Conservation (phyloP, 2,113 vertebrate species). For the Fulica atra region DNA sequence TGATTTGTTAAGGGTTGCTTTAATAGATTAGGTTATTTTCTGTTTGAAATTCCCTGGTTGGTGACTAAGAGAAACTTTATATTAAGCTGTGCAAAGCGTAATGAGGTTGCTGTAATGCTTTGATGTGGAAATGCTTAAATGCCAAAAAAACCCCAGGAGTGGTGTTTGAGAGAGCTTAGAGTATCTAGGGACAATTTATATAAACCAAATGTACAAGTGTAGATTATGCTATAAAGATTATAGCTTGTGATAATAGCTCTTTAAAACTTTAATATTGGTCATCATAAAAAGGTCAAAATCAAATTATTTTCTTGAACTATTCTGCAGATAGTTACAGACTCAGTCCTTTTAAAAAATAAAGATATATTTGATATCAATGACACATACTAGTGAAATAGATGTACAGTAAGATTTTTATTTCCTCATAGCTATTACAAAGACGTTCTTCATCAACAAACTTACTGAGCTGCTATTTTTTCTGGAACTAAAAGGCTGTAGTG, state of each 20-base stretch:
- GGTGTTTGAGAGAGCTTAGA: background rate
- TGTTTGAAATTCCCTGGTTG: constrained; percentile 39
- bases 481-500: background rate
- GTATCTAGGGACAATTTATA: background rate
- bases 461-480: background rate
- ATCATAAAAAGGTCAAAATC: background rate
- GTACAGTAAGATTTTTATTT: background rate
- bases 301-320: background rate
- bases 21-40: constrained; percentile 60
- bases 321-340: background rate
- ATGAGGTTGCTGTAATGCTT: constrained; percentile 43
- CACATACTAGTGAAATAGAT: background rate
- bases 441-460: background rate
- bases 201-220: background rate
- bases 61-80: constrained; percentile 47
- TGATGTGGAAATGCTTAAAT: constrained; percentile 56
- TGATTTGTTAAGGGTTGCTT: constrained; percentile 20
- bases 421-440: background rate
- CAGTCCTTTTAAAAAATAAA: background rate
- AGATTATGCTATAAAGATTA: background rate
- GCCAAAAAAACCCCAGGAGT: background rate
- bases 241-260: background rate
- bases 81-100: constrained; percentile 30
- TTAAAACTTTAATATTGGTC: background rate
- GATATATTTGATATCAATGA: background rate